Evolutionary conservation across 2,888 invertebrate genomes (phyloP).

Genomic region (Plagodis pulveraria): DNA sequence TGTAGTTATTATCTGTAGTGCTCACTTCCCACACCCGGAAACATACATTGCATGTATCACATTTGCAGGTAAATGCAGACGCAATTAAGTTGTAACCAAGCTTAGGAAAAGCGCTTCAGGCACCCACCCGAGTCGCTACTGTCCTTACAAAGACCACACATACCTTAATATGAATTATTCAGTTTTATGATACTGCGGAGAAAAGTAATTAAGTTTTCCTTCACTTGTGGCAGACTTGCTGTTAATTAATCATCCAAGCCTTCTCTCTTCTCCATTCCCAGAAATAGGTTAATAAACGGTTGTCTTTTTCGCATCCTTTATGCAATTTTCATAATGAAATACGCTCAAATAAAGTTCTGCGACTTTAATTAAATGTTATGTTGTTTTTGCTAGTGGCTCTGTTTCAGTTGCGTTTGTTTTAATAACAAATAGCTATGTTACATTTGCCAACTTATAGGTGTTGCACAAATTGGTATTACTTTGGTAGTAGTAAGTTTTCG

Average conservation of each 20-base stretch:
- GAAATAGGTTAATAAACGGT: slow-evolving; percentile 72
- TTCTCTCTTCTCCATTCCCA: slow-evolving; percentile 66
- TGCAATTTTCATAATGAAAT: slow-evolving; percentile 67
- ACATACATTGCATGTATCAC: not conserved
- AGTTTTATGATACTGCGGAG: slow-evolving; percentile 60
- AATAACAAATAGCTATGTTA: too few species aligned
- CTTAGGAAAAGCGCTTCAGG: slow-evolving; percentile 35
- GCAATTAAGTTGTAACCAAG: slow-evolving; percentile 59
- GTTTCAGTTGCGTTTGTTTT: not conserved
- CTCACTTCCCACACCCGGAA: too few species aligned
- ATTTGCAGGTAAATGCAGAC: slow-evolving; percentile 35
- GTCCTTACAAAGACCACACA: slow-evolving; percentile 41
- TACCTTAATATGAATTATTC: slow-evolving; percentile 64
- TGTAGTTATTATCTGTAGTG: too few species aligned
- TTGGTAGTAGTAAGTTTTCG: too few species aligned
- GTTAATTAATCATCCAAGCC: slow-evolving; percentile 75
- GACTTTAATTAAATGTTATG: slow-evolving; percentile 56
- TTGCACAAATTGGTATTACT: too few species aligned
- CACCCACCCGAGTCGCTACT: slow-evolving; percentile 53
- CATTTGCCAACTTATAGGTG: too few species aligned
- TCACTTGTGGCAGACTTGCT: slow-evolving; percentile 66
- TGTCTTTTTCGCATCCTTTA: slow-evolving; percentile 69
- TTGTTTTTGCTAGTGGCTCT: slow-evolving; percentile 42
- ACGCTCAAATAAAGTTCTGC: slow-evolving; percentile 57
- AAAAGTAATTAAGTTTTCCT: slow-evolving; percentile 79